Percentiles rank a stretch among this genome's conserved stretches.
These are phyloP conservation scores for Emydura subglobosa DNA, from an alignment of 2,113 vertebrate species.

Conservation along the genomic window DNA sequence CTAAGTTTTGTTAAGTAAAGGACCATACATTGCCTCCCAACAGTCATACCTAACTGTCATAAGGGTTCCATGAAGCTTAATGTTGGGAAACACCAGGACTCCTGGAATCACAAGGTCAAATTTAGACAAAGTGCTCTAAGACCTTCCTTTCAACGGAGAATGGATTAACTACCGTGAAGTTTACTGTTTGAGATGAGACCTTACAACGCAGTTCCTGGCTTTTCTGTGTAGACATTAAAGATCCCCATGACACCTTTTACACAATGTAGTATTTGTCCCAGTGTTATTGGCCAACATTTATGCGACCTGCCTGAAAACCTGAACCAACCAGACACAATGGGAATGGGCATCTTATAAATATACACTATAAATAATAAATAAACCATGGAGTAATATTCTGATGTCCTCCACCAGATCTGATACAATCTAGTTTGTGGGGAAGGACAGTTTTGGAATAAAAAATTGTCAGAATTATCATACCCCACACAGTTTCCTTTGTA, in stretches of 20 bases:
- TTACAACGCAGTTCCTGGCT: neutral
- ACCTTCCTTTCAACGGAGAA: neutral
- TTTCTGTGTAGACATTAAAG: neutral
- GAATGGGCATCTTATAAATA: neutral
- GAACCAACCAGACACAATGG: neutral
- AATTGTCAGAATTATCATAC: neutral
- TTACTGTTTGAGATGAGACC: neutral
- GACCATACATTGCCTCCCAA: neutral
- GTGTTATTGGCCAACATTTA: neutral
- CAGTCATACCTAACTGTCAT: neutral
- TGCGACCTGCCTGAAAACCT: neutral
- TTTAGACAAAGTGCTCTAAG: neutral
- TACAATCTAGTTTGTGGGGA: neutral
- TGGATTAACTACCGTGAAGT: neutral
- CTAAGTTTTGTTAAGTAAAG: neutral
- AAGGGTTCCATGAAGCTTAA: neutral
- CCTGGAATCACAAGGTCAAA: neutral
- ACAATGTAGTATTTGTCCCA: neutral
- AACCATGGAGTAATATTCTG: neutral
- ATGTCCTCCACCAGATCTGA: neutral
- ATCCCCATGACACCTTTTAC: neutral
- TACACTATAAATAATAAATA: neutral
- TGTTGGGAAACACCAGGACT: neutral
- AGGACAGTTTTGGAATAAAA: neutral
- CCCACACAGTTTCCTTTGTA: neutral